Base-by-base conservation (phyloP, 2,113 vertebrate species). In the Empidonax traillii region DNA sequence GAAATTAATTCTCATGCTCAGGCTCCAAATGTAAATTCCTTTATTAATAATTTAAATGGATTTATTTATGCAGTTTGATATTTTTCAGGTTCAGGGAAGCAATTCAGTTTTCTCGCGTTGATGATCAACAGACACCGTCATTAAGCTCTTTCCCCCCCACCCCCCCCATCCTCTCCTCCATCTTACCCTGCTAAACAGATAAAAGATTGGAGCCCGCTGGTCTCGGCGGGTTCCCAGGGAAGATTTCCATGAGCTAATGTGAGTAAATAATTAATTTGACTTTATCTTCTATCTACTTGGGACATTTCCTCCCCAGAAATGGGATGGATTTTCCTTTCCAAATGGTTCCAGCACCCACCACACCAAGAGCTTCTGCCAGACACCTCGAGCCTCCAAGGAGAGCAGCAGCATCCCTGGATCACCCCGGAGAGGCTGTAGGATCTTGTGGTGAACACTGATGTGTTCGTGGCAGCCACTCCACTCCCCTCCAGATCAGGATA, bases 61-160 rank as follows among this genome's bases (percentile, higher is more conserved):
- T 95, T 97, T 98, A 98, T 97, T 98, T 98, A 98, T 98, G 97
- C 98, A 68, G 97, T 98, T 98, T 98, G 98, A 98, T 98, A 96
- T 97, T 97, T 97, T 95, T 96, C 95, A 96, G 94, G 97, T 98
- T 98, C 93, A 86, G 96, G 97, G 96, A 98, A 97, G 97, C 97
- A 97, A 97, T 97, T 97, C 95, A 87, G 96, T 97, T 96, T 96
- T 63, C 96, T 96, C 14, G 8, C 61, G 39, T 84, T 94, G 95
- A 87, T 93, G 94, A 96, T 97, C 94, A 94, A 91, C 91, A 95
- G 93, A 84, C 56, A 7, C 82, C 11, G 22, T 94, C 90, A 59
- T 89, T 81, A 85, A 95, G 72, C 68, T 87, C 65, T 14, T 43
- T 13, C 5, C 2, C 14, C 14, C 25, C 27, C 33, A 41, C 39